Evolutionary conservation across 2,113 vertebrate species (phyloP).

Genomic region (Physeter macrocephalus): DNA sequence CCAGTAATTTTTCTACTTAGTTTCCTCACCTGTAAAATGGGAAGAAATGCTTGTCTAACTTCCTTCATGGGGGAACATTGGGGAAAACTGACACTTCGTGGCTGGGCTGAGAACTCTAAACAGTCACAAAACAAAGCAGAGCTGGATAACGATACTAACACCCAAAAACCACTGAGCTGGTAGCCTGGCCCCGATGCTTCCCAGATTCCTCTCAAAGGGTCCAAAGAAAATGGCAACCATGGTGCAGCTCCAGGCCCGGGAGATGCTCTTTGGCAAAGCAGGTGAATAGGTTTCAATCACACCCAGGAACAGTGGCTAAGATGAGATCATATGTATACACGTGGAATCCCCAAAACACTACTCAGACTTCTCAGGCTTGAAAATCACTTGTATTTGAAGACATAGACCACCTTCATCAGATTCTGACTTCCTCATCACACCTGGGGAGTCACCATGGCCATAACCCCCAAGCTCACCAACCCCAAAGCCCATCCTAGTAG

Average conservation of each 20-base stretch:
- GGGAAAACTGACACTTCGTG: neutral
- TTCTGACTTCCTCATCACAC: neutral
- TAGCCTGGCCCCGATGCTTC: neutral
- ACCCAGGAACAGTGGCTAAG: neutral
- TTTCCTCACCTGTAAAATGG: neutral
- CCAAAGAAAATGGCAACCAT: accelerated
- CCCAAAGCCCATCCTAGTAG: neutral
- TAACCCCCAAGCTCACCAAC: neutral
- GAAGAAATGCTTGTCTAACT: neutral
- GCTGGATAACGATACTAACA: neutral
- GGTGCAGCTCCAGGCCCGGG: accelerated
- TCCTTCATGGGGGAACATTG: neutral
- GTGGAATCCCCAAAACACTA: neutral
- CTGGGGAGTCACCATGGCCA: neutral
- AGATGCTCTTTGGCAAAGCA: neutral
- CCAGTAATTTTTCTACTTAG: neutral
- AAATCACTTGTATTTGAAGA: neutral
- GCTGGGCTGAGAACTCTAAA: neutral
- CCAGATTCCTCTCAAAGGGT: neutral
- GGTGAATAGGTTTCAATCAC: neutral
- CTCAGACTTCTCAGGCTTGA: neutral
- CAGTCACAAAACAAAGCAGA: neutral
- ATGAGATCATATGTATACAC: neutral
- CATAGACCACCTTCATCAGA: neutral
- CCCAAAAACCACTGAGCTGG: neutral